Evolutionary conservation across 1,140 invertebrate species (phyloP), one percentile per base, ranked within the genome.

Genomic region (Penaeus indicus): DNA sequence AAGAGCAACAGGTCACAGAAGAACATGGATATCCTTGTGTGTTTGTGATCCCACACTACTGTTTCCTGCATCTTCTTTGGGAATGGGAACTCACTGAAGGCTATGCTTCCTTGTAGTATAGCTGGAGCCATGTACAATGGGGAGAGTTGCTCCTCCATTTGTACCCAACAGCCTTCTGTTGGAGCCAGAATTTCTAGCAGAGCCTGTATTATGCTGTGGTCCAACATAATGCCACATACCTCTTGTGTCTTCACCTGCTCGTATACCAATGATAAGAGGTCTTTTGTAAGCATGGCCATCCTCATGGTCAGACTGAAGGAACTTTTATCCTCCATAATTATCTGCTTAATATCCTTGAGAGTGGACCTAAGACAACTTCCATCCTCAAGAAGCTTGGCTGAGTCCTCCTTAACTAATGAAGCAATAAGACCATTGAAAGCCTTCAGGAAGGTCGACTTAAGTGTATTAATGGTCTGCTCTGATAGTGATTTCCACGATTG

Each of bases 131-230:
- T 54, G 60, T 89, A 89, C 7, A 89, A 25, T 7, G 83, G 79
- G 21, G 38, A 77, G n/a, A 87, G 54, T 3, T 67, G 10, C 13
- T 25, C 38, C 32, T 87, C 85, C 38, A 90, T 47, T 32, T 82
- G 54, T n/a, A 47, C 42, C 89, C 89, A 90, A 63, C 87, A 63
- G 13, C 85, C 89, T 79, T 90, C 89, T 22, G 79, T 62, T 11
- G 80, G 89, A 16, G 64, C 22, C 18, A 90, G 75, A 16, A 86
- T 18, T 16, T 87, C 75, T 63, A 90, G 69, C 47, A 90, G 69
- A 27, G 38, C 27, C 61, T 89, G 88, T 67, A 85, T 75, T 32
- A 62, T 60, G 21, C 83, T 85, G 42, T 85, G 83, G 62, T 89
- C 88, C 21, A 89, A 79, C 22, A 81, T 69, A 21, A 89, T 88